Evolutionary conservation across 2,888 invertebrate genomes (phyloP).

Genomic region (Frankliniella fusca): DNA sequence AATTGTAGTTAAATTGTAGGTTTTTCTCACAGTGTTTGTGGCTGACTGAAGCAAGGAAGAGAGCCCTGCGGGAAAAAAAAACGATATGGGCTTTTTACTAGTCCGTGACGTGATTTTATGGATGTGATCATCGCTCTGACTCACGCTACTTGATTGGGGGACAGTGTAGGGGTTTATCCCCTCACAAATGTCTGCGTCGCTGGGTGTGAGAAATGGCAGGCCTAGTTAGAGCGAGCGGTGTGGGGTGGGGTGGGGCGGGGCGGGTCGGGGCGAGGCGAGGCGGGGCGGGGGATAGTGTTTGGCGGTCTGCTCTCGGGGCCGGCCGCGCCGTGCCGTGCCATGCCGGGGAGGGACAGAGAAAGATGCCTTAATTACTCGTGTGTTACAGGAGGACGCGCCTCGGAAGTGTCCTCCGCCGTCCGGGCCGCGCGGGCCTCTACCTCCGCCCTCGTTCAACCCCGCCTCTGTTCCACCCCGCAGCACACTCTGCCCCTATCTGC

Average conservation of each 20-base stretch:
- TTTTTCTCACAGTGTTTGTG: no score
- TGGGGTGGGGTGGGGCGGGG: neutral
- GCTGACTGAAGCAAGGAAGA: no score
- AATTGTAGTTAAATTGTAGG: no score
- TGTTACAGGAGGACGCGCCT: neutral
- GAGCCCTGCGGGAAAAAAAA: no score
- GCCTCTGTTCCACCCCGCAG: neutral
- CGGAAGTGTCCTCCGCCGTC: neutral
- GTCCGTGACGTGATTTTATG: no score
- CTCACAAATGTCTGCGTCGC: neutral
- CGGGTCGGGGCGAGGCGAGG: neutral
- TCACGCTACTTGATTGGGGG: neutral
- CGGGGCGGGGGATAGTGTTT: neutral
- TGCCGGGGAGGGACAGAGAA: neutral
- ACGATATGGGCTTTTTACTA: no score
- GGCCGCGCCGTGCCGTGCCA: no score
- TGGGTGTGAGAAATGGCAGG: conserved; percentile 1
- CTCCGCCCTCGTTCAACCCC: neutral
- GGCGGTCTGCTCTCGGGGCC: no score
- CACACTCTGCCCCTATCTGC: neutral
- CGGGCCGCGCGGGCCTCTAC: neutral
- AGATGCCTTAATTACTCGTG: neutral
- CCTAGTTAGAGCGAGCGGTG: neutral
- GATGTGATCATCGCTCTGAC: neutral
- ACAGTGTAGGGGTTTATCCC: neutral